Conservation (phyloP, 92 coral and sea anemone species). For the Paramuricea clavata region DNA sequence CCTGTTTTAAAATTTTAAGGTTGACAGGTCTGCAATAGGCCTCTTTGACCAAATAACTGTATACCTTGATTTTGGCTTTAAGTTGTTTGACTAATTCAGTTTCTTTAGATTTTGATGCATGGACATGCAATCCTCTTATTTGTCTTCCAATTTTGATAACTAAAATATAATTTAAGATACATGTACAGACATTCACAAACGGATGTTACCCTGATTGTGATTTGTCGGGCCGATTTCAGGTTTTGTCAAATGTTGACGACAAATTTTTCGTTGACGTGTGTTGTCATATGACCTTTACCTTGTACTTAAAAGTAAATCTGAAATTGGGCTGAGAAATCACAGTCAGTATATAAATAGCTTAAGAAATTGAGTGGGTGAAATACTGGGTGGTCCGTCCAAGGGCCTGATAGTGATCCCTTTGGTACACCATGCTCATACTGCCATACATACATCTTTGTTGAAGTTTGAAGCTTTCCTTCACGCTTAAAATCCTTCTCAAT, state of each 20-base stretch:
- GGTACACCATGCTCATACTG: neutral
- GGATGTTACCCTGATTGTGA: neutral
- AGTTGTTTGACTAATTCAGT: slow-evolving; percentile 36
- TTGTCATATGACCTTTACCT: too few species aligned
- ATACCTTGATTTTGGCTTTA: slow-evolving; percentile 39
- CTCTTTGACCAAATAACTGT: too few species aligned
- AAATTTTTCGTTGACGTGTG: too few species aligned
- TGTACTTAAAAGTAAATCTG: too few species aligned
- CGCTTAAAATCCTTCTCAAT: neutral
- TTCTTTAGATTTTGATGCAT: slow-evolving; percentile 31
- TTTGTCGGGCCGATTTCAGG: neutral
- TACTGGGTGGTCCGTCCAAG: neutral
- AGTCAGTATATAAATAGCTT: too few species aligned
- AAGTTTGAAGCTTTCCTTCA: neutral
- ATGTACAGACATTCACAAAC: neutral
- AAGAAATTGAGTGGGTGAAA: too few species aligned
- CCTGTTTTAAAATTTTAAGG: too few species aligned
- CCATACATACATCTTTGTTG: neutral
- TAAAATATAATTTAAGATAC: neutral
- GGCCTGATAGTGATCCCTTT: neutral
- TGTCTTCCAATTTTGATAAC: neutral
- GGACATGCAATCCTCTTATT: neutral
- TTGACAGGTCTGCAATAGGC: too few species aligned
- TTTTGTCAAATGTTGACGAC: too few species aligned
- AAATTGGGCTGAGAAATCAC: too few species aligned